Percentiles rank a stretch among this genome's conserved stretches.
phyloP scores from a whole-genome alignment of 2,113 vertebrate genomes.

The Theristicus caerulescens region DNA sequence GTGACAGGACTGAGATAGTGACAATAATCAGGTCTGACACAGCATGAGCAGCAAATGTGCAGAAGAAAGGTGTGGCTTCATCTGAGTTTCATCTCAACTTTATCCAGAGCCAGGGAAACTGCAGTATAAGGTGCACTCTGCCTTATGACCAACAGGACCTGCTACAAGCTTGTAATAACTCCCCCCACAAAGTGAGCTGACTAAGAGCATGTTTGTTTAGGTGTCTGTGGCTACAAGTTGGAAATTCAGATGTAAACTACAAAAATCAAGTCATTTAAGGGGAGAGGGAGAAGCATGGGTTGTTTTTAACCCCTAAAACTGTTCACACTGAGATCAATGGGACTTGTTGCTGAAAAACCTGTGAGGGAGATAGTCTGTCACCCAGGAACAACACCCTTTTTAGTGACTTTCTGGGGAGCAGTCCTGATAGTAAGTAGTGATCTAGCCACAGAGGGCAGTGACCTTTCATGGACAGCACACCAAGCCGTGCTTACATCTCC shows the following conservation, averaged over 20 bases:
- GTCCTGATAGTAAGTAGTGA: background rate
- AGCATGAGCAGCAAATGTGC: constrained; percentile 24
- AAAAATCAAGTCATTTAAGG: background rate
- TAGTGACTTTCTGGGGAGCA: background rate
- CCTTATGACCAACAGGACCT: background rate
- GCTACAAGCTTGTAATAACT: background rate
- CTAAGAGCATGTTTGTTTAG: background rate
- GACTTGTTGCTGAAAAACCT: background rate
- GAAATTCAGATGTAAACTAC: background rate
- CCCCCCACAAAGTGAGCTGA: background rate
- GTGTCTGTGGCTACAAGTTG: background rate
- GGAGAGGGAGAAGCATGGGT: accelerated
- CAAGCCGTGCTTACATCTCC: background rate
- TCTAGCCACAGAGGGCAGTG: background rate
- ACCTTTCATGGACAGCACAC: background rate
- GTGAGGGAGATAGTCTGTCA: background rate
- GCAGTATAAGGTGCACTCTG: background rate
- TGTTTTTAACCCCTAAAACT: background rate
- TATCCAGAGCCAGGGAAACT: background rate
- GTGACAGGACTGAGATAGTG: constrained; percentile 29
- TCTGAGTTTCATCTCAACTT: background rate
- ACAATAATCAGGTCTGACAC: constrained; percentile 19
- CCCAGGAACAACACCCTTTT: background rate
- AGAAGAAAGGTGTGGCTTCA: constrained; percentile 15
- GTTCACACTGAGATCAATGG: background rate